Base-by-base conservation (phyloP, 2,888 invertebrate species). In the Cerceris rybyensis region DNA sequence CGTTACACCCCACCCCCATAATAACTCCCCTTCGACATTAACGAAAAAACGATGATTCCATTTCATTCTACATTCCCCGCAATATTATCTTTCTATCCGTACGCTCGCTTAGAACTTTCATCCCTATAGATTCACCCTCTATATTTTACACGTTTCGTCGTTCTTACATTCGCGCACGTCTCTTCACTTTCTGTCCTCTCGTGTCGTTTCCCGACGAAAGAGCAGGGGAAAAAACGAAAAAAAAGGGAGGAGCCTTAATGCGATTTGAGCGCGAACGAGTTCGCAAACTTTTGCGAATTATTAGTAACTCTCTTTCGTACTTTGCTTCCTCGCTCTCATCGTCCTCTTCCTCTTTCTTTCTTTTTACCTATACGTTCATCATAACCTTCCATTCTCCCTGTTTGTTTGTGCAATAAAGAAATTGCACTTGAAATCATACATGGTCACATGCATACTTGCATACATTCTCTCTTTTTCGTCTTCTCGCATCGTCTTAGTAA, bases 401-500 rank as follows among this genome's bases (percentile, higher is more conserved):
- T 70, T 59, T 58, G 9, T 46, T 46, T 46, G 9, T 46, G 9
- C 13, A 11, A 11, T 46, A 28, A 4, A 28, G 4, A 11, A 46
- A 8, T 46, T 46, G 46, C 46, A 46, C 46, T 11, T 46, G 2
- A 8, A 46, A 46, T 8, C 46, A 11, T 46, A 11, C 46, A 46
- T 46, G 2, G 28, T 28, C 28, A 28, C 28, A 28, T 4, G 28
- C 28, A 28, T 28, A 28, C 28, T 2, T 4, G 28, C 28, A 28
- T 28, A 28, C 28, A 28, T 4, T 28, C 28, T 28, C 28, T 28
- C 28, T 28, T 4, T 28, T n/a, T n/a, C n/a, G 4, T 28, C 28
- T 28, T 28, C 43, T 39, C 50, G 55, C n/a, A 50, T 70, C 68
- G 59, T 84, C 86, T 87, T 88, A 88, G 83, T 87, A 88, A 89